Evolutionary conservation across 2,797 vertebrate genomes (phyloP).

Genomic region (Cyclura pinguis): DNA sequence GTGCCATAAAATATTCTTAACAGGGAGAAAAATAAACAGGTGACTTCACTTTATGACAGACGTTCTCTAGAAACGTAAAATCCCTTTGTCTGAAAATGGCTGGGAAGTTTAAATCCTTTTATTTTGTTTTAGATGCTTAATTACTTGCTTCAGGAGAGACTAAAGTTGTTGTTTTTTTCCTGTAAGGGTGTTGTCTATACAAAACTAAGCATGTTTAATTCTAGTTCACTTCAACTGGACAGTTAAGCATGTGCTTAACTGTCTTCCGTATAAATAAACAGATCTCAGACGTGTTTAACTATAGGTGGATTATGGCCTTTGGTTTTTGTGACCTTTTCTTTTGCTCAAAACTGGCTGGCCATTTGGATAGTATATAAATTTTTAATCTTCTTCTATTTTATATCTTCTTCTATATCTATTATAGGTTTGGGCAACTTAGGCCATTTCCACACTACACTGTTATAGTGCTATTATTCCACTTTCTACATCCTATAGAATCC

Average conservation of each 20-base stretch:
- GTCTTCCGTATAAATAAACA: background rate
- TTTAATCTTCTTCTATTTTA: background rate
- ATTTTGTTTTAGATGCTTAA: background rate
- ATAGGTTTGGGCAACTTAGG: background rate
- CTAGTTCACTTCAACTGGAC: background rate
- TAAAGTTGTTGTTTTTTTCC: background rate
- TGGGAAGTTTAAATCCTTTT: background rate
- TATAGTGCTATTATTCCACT: too few relatives aligned
- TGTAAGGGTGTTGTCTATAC: background rate
- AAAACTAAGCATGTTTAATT: background rate
- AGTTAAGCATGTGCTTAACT: background rate
- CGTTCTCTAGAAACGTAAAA: background rate
- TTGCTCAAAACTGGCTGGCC: background rate
- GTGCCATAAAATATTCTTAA: background rate
- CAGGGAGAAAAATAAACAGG: rapidly evolving
- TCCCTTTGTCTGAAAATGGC: background rate
- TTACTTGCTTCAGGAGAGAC: background rate
- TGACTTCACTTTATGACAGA: rapidly evolving
- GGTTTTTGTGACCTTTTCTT: background rate
- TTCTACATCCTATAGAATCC: too few relatives aligned
- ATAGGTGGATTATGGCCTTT: background rate
- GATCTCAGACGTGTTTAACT: background rate
- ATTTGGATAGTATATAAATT: background rate
- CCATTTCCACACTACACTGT: too few relatives aligned
- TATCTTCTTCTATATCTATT: background rate